Evolutionary conservation across 1,140 invertebrate genomes (phyloP), one percentile per base, ranked within the genome.

Genomic region (Paraescarpia echinospica): DNA sequence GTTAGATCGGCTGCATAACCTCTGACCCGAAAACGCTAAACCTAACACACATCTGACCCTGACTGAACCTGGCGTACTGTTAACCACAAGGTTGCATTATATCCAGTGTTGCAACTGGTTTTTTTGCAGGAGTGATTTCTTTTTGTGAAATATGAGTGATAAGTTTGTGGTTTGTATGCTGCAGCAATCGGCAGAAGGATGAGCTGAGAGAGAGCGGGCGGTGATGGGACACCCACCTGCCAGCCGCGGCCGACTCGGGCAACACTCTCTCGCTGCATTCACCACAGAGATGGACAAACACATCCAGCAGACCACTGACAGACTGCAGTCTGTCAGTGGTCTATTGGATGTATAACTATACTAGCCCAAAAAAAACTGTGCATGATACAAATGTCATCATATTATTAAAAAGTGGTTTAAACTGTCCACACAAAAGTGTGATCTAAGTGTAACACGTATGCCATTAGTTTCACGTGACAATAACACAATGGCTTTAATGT

Each of bases 271-370:
- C 34, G 33, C 90, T 90, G 90, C n/a, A 41, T 59, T 90, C 91
- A 94, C 92, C 90, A 93, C 94, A 93, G 95, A 95, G 92, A 95
- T 96, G 95, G 95, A 95, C 91, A 94, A 94, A 93, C 95, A 96
- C 93, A 94, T 95, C 88, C 94, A 95, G 93, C 95, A 95, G 93
- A 96, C 95, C 34, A 95, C 94, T 93, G 95, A 96, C 92, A 93
- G 95, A 93, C 94, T 96, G 33, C 93, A 92, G 77, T 96, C 95
- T 93, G 95, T 96, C 34, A 95, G n/a, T n/a, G n/a, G n/a, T n/a
- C n/a, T n/a, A n/a, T n/a, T n/a, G n/a, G n/a, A n/a, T n/a, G n/a
- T n/a, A n/a, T n/a, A n/a, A n/a, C n/a, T n/a, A n/a, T n/a, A n/a
- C n/a, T n/a, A n/a, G n/a, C n/a, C n/a, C n/a, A n/a, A n/a, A n/a